Conservation (phyloP, 2,113 vertebrate species). For the Ceuthmochares aereus region DNA sequence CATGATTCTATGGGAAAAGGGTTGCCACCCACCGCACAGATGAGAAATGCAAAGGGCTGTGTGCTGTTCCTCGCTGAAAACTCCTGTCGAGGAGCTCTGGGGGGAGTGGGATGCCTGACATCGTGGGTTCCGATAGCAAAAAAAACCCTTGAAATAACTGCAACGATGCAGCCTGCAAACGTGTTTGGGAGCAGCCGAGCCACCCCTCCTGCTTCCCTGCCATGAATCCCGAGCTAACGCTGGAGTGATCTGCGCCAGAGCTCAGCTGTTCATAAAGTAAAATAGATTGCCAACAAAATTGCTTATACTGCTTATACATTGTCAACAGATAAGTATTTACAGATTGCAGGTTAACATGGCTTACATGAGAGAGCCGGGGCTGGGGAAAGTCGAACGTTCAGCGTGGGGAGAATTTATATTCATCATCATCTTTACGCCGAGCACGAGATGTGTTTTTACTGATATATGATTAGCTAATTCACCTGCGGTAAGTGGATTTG, state of each 20-base stretch:
- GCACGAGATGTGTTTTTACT: conserved; percentile 16
- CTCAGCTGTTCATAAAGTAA: background rate
- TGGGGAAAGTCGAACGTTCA: background rate
- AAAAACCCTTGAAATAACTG: background rate
- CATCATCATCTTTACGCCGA: background rate
- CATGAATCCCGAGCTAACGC: background rate
- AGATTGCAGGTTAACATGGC: conserved; percentile 34
- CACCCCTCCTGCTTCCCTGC: background rate
- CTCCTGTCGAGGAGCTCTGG: background rate
- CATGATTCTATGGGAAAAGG: background rate
- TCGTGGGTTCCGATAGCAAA: background rate
- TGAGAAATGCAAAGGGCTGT: background rate
- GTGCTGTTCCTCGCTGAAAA: background rate
- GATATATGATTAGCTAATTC: conserved; percentile 49
- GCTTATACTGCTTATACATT: background rate
- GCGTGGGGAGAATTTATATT: background rate
- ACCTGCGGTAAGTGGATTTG: conserved; percentile 54
- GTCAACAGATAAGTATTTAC: background rate
- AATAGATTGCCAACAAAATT: conserved; percentile 52
- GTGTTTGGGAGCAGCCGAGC: background rate
- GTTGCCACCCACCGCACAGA: background rate
- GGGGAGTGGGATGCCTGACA: background rate
- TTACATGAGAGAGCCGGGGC: conserved; percentile 37
- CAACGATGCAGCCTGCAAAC: background rate
- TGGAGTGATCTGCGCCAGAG: background rate